Evolutionary conservation across 1,140 invertebrate species (phyloP).

Genomic region (Panagrolaimus sp.): DNA sequence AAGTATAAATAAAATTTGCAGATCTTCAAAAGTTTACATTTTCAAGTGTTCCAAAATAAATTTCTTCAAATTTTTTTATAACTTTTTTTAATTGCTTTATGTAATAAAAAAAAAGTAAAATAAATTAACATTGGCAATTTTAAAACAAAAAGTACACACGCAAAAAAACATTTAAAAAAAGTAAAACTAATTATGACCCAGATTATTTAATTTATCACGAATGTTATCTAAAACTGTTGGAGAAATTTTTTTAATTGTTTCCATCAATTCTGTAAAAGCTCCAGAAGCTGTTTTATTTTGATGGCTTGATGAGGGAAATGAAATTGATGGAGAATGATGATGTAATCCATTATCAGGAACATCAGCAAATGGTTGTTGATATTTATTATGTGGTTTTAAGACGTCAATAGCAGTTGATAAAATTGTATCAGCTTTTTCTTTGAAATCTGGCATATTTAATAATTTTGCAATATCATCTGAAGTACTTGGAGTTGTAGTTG

Average conservation of each 20-base stretch:
- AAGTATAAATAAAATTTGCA: too few species aligned
- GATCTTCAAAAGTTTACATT: too few species aligned
- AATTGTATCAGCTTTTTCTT: constrained; percentile 4
- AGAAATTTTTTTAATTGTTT: constrained; percentile 14
- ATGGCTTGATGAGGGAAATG: neutral
- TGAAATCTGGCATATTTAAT: neutral
- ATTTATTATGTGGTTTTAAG: neutral
- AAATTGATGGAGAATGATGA: too few species aligned
- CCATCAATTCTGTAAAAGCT: neutral
- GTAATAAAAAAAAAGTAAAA: too few species aligned
- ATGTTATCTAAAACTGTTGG: constrained; percentile 2
- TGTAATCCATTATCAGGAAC: too few species aligned
- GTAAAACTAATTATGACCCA: constrained; percentile 3
- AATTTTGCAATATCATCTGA: constrained; percentile 1
- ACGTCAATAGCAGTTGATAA: constrained; percentile 13
- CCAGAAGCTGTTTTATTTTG: neutral
- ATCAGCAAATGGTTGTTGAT: too few species aligned
- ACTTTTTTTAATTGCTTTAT: too few species aligned
- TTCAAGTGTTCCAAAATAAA: too few species aligned
- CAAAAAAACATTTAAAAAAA: too few species aligned
- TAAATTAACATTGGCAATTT: too few species aligned
- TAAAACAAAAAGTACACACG: too few species aligned
- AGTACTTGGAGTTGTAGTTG: neutral
- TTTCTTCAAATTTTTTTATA: too few species aligned
- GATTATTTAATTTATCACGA: constrained; percentile 13